Percentiles rank a stretch among this genome's conserved stretches.
Conservation (phyloP, 2,113 vertebrate genomes). For the Toxostoma redivivum region DNA sequence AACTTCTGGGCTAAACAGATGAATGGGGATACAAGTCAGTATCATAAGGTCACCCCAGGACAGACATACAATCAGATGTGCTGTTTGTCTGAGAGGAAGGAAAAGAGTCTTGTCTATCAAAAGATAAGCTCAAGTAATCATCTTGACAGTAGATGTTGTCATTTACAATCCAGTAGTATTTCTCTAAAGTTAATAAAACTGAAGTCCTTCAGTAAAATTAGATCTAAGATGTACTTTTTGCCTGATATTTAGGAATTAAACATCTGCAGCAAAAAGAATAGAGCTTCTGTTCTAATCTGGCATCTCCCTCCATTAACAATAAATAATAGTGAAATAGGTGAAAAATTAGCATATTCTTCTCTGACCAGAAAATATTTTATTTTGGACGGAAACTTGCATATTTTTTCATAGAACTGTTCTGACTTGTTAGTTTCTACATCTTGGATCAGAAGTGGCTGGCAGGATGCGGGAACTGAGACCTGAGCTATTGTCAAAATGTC, state of each 20-base stretch:
- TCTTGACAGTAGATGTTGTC: neutral
- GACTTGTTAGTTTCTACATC: neutral
- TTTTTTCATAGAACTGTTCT: neutral
- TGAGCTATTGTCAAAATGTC: neutral
- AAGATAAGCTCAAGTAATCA: neutral
- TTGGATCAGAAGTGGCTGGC: neutral
- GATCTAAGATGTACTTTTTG: neutral
- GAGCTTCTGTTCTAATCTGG: neutral
- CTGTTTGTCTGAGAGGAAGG: neutral
- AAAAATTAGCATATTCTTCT: neutral
- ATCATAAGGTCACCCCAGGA: neutral
- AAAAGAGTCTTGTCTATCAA: neutral
- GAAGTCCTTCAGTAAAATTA: neutral
- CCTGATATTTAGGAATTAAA: neutral
- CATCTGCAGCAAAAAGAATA: neutral
- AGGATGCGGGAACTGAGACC: neutral
- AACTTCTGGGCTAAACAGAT: neutral
- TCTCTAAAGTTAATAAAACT: neutral
- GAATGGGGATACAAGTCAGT: neutral
- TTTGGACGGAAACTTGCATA: neutral
- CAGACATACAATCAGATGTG: neutral
- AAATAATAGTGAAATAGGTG: neutral
- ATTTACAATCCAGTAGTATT: neutral
- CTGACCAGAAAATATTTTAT: neutral
- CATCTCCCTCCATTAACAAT: neutral